Evolutionary conservation across 1,140 invertebrate genomes (phyloP).

Genomic region (Ceratosolen solmsi): DNA sequence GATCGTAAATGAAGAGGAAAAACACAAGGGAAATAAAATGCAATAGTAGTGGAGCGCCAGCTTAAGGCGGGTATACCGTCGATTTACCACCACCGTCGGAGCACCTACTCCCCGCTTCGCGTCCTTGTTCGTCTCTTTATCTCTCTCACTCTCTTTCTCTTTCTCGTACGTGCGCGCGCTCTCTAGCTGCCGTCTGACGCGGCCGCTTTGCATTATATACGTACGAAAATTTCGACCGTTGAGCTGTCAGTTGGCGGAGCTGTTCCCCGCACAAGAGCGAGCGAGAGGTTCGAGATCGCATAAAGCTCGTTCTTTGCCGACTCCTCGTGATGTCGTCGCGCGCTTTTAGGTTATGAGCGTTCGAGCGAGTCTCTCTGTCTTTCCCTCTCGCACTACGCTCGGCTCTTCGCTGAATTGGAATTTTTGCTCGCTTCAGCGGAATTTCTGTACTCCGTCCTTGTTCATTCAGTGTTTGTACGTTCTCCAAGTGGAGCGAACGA

Average conservation of each 20-base stretch:
- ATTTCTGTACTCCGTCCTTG: conserved; percentile 5
- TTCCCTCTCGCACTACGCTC: background rate
- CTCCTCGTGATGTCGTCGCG: background rate
- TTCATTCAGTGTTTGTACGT: background rate
- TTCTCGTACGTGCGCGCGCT: conserved; percentile 30
- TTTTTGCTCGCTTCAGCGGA: conserved; percentile 13
- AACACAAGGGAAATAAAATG: background rate
- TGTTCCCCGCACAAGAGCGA: conserved; percentile 9
- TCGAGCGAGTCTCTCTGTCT: background rate
- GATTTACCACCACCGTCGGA: background rate
- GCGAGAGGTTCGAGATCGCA: conserved; percentile 1
- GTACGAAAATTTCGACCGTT: conserved; percentile 60
- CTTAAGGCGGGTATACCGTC: conserved; percentile 16
- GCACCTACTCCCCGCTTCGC: background rate
- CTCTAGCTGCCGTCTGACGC: conserved; percentile 44
- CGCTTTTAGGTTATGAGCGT: conserved; percentile 47
- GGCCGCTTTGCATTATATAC: conserved; percentile 55
- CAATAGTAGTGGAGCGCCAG: conserved; percentile 5
- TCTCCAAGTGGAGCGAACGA: background rate
- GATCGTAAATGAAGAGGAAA: conserved; percentile 7
- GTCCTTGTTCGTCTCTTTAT: conserved; percentile 43
- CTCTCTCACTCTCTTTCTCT: conserved; percentile 49
- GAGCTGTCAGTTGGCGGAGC: conserved; percentile 51
- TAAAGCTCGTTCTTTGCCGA: background rate
- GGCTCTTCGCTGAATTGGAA: background rate